Conservation (phyloP, 2,797 vertebrate species). For the Bradypodion pumilum region DNA sequence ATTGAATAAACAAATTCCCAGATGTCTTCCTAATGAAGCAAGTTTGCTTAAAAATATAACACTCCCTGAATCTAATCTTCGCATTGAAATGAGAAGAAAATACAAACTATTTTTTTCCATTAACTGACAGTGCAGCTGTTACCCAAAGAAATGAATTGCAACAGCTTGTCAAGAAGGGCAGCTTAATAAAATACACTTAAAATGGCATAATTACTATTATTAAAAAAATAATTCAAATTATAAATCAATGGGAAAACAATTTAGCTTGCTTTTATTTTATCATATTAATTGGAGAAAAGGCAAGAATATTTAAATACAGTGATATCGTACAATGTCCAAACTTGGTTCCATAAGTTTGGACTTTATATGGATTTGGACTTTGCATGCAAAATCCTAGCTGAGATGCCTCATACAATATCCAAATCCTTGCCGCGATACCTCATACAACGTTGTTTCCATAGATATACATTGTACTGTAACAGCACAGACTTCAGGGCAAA, state of each 20-base stretch:
- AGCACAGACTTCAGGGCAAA: too few relatives aligned
- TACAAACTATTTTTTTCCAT: neutral
- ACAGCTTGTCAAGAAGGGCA: neutral
- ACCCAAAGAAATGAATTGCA: neutral
- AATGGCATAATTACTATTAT: neutral
- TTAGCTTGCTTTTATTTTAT: neutral
- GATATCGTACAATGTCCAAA: too few relatives aligned
- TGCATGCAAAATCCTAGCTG: too few relatives aligned
- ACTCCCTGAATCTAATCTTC: neutral
- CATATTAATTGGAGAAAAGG: neutral
- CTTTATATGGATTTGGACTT: too few relatives aligned
- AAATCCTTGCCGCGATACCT: too few relatives aligned
- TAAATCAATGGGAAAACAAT: neutral
- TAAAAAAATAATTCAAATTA: neutral
- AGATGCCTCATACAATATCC: too few relatives aligned
- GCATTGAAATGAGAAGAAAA: neutral
- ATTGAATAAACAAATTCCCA: neutral
- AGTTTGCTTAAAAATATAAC: neutral
- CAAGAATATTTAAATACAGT: neutral
- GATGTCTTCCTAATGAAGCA: neutral
- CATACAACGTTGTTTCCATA: too few relatives aligned
- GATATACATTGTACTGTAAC: too few relatives aligned
- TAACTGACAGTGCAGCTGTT: neutral
- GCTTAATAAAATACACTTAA: neutral
- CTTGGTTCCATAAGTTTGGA: too few relatives aligned